phyloP scores from a whole-genome alignment of 2,888 invertebrate genomes.

The Leptinotarsa juncta region DNA sequence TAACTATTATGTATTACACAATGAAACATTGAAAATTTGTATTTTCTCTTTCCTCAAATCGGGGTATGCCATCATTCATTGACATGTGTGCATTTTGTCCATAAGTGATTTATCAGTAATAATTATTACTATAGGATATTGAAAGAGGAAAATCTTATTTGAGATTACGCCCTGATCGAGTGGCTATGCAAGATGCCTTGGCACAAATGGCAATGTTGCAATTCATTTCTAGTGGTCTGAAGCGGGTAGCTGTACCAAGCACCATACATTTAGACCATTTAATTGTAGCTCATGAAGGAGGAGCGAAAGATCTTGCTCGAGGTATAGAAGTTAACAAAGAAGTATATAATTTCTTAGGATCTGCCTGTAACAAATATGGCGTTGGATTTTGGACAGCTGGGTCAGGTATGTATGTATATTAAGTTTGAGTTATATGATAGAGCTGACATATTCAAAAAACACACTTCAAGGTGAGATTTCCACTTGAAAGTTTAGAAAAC shows the following conservation, averaged over 20 bases:
- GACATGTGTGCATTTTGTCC: too few relatives aligned
- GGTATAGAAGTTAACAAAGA: constrained; percentile 93
- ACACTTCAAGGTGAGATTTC: too few relatives aligned
- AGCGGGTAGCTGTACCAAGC: constrained; percentile 95
- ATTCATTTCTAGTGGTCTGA: constrained; percentile 97
- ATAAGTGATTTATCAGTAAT: too few relatives aligned
- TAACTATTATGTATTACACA: too few relatives aligned
- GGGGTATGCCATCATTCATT: too few relatives aligned
- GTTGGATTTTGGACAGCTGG: constrained; percentile 99
- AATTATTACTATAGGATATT: constrained; percentile 72
- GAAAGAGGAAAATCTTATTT: constrained; percentile 92
- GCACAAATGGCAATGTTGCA: constrained; percentile 99
- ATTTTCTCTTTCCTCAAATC: too few relatives aligned
- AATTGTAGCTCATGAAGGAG: constrained; percentile 96
- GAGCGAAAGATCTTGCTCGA: constrained; percentile 88
- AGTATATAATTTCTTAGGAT: constrained; percentile 93
- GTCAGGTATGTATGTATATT: constrained; percentile 70
- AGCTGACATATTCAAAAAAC: too few relatives aligned
- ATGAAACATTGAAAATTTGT: too few relatives aligned
- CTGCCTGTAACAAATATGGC: constrained; percentile 97
- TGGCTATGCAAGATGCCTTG: constrained; percentile 99
- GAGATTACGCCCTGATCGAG: constrained; percentile 94
- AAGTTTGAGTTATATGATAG: background rate
- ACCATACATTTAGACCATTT: constrained; percentile 99
- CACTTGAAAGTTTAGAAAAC: too few relatives aligned